Evolutionary conservation across 2,888 invertebrate species (phyloP).

Genomic region (Nymphalis urticae): DNA sequence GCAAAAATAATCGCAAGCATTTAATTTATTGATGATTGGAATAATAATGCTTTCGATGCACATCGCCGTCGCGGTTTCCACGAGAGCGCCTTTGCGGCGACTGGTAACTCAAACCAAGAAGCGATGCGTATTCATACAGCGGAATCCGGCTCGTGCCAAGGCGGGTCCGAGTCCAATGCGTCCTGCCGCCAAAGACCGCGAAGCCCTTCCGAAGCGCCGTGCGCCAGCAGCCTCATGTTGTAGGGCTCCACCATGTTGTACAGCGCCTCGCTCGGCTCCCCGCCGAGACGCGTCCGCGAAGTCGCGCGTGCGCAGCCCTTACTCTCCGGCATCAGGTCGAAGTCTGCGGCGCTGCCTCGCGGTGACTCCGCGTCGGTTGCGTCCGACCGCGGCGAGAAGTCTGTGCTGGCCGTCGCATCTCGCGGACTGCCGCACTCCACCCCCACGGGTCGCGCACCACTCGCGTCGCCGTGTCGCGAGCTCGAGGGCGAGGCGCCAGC

Average conservation of each 20-base stretch:
- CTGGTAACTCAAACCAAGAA: background rate
- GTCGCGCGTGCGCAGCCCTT: conserved; percentile 50
- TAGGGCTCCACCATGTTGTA: conserved; percentile 72
- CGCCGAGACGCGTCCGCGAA: conserved; percentile 45
- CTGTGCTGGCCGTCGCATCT: conserved; percentile 53
- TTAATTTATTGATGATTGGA: background rate
- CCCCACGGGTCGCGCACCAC: conserved; percentile 40
- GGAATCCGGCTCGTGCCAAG: conserved; percentile 77
- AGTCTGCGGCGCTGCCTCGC: conserved; percentile 50
- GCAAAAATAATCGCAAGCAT: background rate
- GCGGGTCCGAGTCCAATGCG: conserved; percentile 72
- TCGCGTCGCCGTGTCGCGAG: conserved; percentile 36
- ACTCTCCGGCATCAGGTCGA: conserved; percentile 61
- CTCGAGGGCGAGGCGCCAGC: conserved; percentile 42
- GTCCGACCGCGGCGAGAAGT: conserved; percentile 71
- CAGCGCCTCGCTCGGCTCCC: conserved; percentile 58
- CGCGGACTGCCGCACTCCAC: conserved; percentile 50
- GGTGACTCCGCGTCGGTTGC: conserved; percentile 71
- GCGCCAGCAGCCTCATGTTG: conserved; percentile 69
- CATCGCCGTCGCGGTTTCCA: background rate
- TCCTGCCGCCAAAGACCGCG: conserved; percentile 77
- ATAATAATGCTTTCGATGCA: background rate
- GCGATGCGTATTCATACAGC: conserved; percentile 60
- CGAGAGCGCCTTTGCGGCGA: background rate
- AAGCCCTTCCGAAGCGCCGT: conserved; percentile 57